Evolutionary conservation across 2,888 invertebrate species (phyloP).

Genomic region (Neria commutata): DNA sequence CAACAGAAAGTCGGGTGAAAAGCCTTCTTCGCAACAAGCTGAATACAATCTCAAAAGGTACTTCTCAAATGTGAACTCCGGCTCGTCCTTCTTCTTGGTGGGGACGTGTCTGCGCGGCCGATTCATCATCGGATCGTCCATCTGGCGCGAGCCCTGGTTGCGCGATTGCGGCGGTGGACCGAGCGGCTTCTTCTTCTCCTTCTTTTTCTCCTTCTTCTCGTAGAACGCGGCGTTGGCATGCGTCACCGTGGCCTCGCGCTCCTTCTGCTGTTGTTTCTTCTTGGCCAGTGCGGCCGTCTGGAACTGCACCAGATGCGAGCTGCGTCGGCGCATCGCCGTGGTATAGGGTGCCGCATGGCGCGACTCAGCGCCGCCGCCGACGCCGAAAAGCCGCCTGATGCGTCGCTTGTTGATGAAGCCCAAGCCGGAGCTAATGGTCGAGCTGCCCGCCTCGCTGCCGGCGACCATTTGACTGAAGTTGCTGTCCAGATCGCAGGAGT

Average conservation of each 20-base stretch:
- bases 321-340: slow-evolving; percentile 45
- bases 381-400: slow-evolving; percentile 51
- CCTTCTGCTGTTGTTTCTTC: slow-evolving; percentile 47
- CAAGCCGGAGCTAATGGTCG: slow-evolving; percentile 34
- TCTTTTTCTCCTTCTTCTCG: slow-evolving; percentile 47
- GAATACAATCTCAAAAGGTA: no score
- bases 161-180: slow-evolving; percentile 54
- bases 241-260: slow-evolving; percentile 48
- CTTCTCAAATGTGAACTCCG: slow-evolving; percentile 49
- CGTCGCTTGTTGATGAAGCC: slow-evolving; percentile 55
- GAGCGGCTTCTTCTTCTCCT: slow-evolving; percentile 54
- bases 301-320: slow-evolving; percentile 51
- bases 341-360: slow-evolving; percentile 35
- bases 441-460: slow-evolving; percentile 38
- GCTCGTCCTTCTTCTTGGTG: slow-evolving; percentile 42
- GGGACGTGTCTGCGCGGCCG: slow-evolving; percentile 50
- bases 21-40: no score
- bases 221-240: slow-evolving; percentile 50
- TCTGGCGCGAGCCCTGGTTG: slow-evolving; percentile 42
- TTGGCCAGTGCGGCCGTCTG: slow-evolving; percentile 38
- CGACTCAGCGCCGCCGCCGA: slow-evolving; percentile 32
- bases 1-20: no score
- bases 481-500: slow-evolving; percentile 57
- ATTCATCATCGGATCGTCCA: slow-evolving; percentile 59
- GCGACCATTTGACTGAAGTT: slow-evolving; percentile 60